Conservation (phyloP, 2,797 vertebrate species). For the Hozukius guyotensis region DNA sequence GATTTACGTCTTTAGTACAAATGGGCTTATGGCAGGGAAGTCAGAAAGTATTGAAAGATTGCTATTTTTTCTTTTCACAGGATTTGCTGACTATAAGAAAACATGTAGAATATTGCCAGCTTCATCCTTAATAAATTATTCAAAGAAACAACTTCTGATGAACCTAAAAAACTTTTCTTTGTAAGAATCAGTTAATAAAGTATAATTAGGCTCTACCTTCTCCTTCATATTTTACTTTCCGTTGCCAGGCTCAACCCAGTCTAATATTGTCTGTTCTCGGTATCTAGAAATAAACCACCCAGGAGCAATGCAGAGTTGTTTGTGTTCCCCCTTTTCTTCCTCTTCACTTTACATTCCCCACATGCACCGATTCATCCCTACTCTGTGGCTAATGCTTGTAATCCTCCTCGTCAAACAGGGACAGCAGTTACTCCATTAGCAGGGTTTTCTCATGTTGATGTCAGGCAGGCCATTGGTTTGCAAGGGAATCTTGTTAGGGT, state of each 20-base stretch:
- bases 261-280: constrained; percentile 34
- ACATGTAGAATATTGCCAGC: not conserved
- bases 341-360: constrained; percentile 56
- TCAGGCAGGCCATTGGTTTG: constrained; percentile 69
- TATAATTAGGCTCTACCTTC: not conserved
- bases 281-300: constrained; percentile 59
- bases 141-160: constrained; percentile 9
- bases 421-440: constrained; percentile 69
- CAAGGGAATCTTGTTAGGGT: constrained; percentile 72
- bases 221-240: constrained; percentile 19
- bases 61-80: constrained; percentile 7
- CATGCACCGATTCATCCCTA: constrained; percentile 55
- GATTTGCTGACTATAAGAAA: not conserved
- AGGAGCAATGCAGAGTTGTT: constrained; percentile 46
- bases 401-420: constrained; percentile 64
- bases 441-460: constrained; percentile 74
- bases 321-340: constrained; percentile 16
- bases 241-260: constrained; percentile 21
- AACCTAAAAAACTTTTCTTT: constrained; percentile 2
- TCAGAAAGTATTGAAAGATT: not conserved
- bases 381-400: constrained; percentile 63
- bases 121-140: constrained; percentile 6
- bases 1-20: not conserved
- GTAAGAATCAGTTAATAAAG: constrained; percentile 14
- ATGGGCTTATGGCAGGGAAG: not conserved